Percentiles rank a stretch among this genome's conserved stretches.
Conservation (phyloP, 2,888 invertebrate genomes). For the Dorcus parallelipipedus region DNA sequence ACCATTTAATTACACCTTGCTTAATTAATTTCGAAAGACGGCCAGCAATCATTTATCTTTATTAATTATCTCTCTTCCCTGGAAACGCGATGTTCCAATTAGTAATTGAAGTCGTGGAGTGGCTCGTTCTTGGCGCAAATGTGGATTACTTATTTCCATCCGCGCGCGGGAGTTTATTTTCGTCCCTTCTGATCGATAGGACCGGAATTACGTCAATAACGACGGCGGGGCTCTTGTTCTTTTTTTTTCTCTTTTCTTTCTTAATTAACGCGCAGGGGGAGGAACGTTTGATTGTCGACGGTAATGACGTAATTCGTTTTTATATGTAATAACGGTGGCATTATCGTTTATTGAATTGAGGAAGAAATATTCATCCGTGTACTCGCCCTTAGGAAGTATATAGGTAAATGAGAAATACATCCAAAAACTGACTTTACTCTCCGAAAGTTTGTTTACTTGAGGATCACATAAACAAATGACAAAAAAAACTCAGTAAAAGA, state of each 20-base stretch:
- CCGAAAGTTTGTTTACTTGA: too few species aligned
- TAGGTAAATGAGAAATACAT: too few species aligned
- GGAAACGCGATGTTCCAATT: conserved; percentile 33
- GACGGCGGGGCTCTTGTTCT: not conserved
- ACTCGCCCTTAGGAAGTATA: too few species aligned
- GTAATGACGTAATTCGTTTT: too few species aligned
- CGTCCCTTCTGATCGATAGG: not conserved
- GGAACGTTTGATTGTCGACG: too few species aligned
- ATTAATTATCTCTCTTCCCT: conserved; percentile 32
- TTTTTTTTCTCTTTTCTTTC: not conserved
- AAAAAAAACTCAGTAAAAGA: too few species aligned
- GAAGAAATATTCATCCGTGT: too few species aligned
- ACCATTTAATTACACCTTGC: conserved; percentile 18
- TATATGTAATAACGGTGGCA: too few species aligned
- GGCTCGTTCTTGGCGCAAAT: conserved; percentile 1
- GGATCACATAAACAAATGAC: too few species aligned
- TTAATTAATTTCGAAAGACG: conserved; percentile 25
- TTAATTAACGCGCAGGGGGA: too few species aligned
- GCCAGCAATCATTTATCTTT: conserved; percentile 24
- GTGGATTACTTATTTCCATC: conserved; percentile 1
- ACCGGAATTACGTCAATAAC: not conserved
- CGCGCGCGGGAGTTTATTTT: not conserved
- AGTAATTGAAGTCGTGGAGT: conserved; percentile 15
- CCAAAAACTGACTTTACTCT: too few species aligned
- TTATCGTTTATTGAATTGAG: too few species aligned